Percentiles rank a stretch among this genome's conserved stretches.
Evolutionary conservation across 1,140 invertebrate genomes (phyloP).

Genomic region (Globodera ellingtonae): DNA sequence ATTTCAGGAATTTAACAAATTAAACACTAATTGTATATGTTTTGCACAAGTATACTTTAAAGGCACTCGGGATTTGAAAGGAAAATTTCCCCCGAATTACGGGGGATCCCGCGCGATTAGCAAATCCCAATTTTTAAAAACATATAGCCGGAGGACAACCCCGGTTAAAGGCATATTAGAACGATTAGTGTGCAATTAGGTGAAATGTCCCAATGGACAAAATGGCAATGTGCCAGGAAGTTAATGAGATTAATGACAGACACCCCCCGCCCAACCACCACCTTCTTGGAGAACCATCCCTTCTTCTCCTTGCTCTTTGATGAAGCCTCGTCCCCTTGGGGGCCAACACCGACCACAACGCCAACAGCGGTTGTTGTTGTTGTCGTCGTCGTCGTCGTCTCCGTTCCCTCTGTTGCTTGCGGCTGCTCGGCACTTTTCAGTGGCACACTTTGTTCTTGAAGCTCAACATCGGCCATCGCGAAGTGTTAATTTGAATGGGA

Average conservation of each 20-base stretch:
- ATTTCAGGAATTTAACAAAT: neutral
- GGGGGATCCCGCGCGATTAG: neutral
- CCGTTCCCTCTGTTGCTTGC: slow-evolving; percentile 4
- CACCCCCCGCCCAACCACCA: neutral
- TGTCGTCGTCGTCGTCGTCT: too few species aligned
- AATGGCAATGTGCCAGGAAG: neutral
- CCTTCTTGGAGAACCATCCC: neutral
- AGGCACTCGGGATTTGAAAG: neutral
- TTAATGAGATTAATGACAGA: neutral
- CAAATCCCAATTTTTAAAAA: neutral
- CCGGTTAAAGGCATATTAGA: too few species aligned
- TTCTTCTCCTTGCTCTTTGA: slow-evolving; percentile 25
- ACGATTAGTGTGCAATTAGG: neutral
- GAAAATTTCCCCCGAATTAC: neutral
- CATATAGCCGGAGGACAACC: neutral
- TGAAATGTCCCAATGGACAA: neutral
- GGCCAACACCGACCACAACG: neutral
- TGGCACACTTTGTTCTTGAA: slow-evolving; percentile 29
- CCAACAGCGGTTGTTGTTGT: slow-evolving; percentile 6
- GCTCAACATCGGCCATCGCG: slow-evolving; percentile 14
- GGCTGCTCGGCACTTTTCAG: slow-evolving; percentile 18
- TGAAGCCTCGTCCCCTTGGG: neutral
- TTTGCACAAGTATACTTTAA: too few species aligned
- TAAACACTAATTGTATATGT: too few species aligned
- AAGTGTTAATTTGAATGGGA: too few species aligned